Conservation (phyloP, 2,888 invertebrate genomes). For the Hemicrepidius hirtus region DNA sequence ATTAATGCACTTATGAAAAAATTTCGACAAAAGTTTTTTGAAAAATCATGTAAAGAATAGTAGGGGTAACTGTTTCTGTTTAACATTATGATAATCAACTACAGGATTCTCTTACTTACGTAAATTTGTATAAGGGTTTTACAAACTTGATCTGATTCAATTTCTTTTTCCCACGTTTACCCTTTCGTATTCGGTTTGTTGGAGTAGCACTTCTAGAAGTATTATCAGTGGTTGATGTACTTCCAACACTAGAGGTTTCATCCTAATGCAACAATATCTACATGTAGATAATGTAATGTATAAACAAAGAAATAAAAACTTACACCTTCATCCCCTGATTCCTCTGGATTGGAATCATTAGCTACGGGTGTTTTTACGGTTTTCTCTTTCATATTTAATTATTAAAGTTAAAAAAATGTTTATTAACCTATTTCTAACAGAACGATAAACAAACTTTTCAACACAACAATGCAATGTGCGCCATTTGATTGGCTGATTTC, state of each 20-base stretch:
- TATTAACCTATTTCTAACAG: no score
- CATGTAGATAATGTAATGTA: neutral
- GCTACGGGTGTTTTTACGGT: constrained; percentile 29
- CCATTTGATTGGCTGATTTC: no score
- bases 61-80: no score
- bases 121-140: constrained; percentile 86
- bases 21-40: no score
- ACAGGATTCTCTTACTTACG: constrained; percentile 75
- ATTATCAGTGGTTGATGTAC: constrained; percentile 87
- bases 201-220: constrained; percentile 89
- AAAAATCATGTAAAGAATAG: no score
- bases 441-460: no score
- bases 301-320: constrained; percentile 44
- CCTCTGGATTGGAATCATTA: constrained; percentile 69
- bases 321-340: constrained; percentile 76
- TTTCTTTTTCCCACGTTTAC: constrained; percentile 77
- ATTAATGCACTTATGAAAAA: constrained; percentile 78
- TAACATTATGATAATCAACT: no score
- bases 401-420: no score
- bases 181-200: constrained; percentile 77
- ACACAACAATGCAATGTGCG: no score
- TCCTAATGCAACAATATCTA: constrained; percentile 71
- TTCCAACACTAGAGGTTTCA: constrained; percentile 88
- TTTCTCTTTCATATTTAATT: constrained; percentile 47
- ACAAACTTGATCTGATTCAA: constrained; percentile 73